These are phyloP conservation scores for Poecilia picta DNA, from an alignment of 2,797 vertebrate species.

Conservation along the genomic window DNA sequence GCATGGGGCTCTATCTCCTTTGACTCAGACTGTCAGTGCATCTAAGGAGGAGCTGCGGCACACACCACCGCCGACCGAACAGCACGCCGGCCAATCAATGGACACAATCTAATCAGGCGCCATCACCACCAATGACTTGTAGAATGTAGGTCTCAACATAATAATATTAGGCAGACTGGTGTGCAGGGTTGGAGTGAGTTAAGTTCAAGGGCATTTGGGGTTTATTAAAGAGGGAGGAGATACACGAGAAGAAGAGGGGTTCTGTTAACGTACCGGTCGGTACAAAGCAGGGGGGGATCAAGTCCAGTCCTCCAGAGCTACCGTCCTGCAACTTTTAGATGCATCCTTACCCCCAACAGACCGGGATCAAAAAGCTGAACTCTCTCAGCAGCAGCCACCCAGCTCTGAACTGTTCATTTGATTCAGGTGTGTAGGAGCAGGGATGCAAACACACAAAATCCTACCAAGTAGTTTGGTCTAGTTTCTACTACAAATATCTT, in stretches of 20 bases:
- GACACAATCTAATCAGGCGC: constrained; percentile 80
- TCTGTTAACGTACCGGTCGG: constrained; percentile 16
- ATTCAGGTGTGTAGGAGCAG: too few relatives aligned
- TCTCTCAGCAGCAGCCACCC: too few relatives aligned
- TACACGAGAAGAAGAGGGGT: constrained; percentile 2
- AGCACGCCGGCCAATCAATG: constrained; percentile 75
- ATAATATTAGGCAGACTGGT: constrained; percentile 70
- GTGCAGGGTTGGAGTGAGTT: constrained; percentile 47
- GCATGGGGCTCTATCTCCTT: constrained; percentile 74
- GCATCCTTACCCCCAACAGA: too few relatives aligned
- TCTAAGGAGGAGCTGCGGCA: constrained; percentile 61
- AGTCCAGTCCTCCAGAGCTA: too few relatives aligned
- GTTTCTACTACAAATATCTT: too few relatives aligned
- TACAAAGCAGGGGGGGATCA: neutral
- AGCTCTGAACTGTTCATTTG: too few relatives aligned
- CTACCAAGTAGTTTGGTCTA: too few relatives aligned
- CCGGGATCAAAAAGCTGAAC: too few relatives aligned
- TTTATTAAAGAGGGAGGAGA: constrained; percentile 32
- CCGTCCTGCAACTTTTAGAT: too few relatives aligned
- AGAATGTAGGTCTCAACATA: constrained; percentile 68
- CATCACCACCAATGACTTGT: constrained; percentile 78
- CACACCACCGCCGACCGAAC: constrained; percentile 61
- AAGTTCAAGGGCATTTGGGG: constrained; percentile 69
- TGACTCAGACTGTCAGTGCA: constrained; percentile 68
- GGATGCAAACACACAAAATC: too few relatives aligned